A percentile compares a stretch with the other conserved stretches of the same genome.
These are phyloP conservation scores for Drosophila infuscata DNA, from an alignment of 2,888 invertebrate species.

Conservation along the genomic window DNA sequence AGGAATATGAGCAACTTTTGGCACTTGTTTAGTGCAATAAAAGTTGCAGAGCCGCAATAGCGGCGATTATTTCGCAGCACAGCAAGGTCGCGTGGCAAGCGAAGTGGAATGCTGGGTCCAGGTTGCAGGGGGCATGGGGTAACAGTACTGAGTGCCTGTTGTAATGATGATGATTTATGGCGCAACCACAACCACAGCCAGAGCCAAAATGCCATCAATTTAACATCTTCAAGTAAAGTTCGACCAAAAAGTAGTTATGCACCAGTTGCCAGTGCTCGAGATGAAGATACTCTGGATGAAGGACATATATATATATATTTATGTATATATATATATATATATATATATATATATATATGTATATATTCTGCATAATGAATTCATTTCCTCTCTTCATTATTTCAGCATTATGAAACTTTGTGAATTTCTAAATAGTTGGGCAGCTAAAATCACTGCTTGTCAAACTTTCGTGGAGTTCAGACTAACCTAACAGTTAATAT, in stretches of 20 bases:
- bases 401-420: not conserved
- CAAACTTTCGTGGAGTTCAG: not conserved
- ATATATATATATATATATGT: not conserved
- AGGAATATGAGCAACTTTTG: conserved; percentile 56
- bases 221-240: conserved; percentile 18
- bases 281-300: not conserved
- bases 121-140: not conserved
- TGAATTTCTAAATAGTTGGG: not conserved
- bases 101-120: not conserved
- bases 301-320: not conserved
- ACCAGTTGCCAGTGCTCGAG: not conserved
- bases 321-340: not conserved
- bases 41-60: conserved; percentile 45
- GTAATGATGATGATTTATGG: conserved; percentile 57
- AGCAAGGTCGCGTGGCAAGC: not conserved
- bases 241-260: not conserved
- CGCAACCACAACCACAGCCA: conserved; percentile 27
- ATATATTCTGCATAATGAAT: not conserved
- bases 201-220: conserved; percentile 46
- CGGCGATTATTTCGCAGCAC: not conserved
- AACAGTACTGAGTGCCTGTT: conserved; percentile 28
- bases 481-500: not conserved
- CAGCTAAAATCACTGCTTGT: not conserved
- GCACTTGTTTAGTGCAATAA: conserved; percentile 71
- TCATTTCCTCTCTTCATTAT: not conserved